Percentiles rank a stretch among this genome's conserved stretches.
Conservation (phyloP, 2,113 vertebrate species). For the Ia io region DNA sequence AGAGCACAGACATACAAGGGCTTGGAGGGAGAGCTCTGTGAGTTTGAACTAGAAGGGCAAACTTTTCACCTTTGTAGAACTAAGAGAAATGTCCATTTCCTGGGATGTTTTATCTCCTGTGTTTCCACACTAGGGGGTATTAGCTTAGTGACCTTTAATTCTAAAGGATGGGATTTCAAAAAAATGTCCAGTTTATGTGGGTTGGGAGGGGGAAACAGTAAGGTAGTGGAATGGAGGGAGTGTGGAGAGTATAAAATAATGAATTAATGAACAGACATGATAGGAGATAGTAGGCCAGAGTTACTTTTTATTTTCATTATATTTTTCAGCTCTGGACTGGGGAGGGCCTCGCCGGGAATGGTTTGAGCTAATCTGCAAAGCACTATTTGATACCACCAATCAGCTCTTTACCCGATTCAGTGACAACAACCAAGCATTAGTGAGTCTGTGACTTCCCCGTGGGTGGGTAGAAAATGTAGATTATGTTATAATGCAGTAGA, state of each 20-base stretch:
- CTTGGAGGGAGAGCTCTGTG: background rate
- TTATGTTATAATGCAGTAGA: background rate
- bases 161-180: background rate
- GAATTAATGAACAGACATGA: background rate
- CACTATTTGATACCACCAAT: conserved; percentile 95
- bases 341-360: conserved; percentile 97
- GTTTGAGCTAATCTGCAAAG: conserved; percentile 97
- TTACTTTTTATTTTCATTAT: conserved; percentile 61
- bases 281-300: background rate
- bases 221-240: background rate
- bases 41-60: background rate
- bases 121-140: background rate
- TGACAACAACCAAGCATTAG: conserved; percentile 97
- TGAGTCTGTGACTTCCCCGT: conserved; percentile 77
- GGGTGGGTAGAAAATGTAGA: background rate
- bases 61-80: background rate
- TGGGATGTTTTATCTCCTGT: background rate
- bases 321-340: conserved; percentile 94
- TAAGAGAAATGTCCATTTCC: background rate
- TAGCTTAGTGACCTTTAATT: background rate
- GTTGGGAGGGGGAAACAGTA: background rate
- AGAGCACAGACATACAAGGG: background rate
- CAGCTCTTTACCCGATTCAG: conserved; percentile 96
- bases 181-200: background rate
- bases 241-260: background rate